These are phyloP conservation scores for Hydractinia echinata DNA, from an alignment of 30 jellyfish, hydroid and myxozoan genomes.

Conservation along the genomic window DNA sequence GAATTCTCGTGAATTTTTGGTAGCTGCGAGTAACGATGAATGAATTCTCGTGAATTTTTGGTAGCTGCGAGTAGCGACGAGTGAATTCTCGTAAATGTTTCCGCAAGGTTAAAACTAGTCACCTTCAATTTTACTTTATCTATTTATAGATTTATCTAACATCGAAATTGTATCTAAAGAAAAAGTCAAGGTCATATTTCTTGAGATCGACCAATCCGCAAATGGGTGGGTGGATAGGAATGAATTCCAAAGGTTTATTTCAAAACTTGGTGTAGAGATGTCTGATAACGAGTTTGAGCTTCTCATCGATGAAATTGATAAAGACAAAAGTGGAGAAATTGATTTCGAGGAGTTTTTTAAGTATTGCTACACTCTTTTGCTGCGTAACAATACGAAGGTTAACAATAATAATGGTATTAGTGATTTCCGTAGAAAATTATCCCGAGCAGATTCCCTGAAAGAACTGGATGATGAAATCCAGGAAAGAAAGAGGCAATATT, in stretches of 20 bases:
- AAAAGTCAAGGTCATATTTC: neutral
- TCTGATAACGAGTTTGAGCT: neutral
- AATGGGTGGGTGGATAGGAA: neutral
- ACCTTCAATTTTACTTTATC: too few relatives aligned
- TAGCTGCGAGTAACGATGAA: too few relatives aligned
- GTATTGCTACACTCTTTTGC: neutral
- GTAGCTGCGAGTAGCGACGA: too few relatives aligned
- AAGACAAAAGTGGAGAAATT: neutral
- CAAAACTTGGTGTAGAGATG: constrained; percentile 5
- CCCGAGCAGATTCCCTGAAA: neutral
- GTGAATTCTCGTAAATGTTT: too few relatives aligned
- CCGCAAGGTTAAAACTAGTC: too few relatives aligned
- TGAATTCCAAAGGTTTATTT: constrained; percentile 1
- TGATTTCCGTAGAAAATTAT: too few relatives aligned
- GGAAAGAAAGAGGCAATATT: neutral
- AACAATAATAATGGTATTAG: neutral
- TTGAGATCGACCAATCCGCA: neutral
- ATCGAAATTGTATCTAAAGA: neutral
- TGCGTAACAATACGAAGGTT: neutral
- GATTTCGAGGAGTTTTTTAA: neutral
- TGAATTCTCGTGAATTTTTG: too few relatives aligned
- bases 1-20: too few relatives aligned
- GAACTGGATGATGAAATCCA: neutral
- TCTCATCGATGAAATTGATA: constrained; percentile 9
- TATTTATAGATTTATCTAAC: too few relatives aligned